Conservation (phyloP, 2,797 vertebrate genomes). For the Sebastes vulpes region DNA sequence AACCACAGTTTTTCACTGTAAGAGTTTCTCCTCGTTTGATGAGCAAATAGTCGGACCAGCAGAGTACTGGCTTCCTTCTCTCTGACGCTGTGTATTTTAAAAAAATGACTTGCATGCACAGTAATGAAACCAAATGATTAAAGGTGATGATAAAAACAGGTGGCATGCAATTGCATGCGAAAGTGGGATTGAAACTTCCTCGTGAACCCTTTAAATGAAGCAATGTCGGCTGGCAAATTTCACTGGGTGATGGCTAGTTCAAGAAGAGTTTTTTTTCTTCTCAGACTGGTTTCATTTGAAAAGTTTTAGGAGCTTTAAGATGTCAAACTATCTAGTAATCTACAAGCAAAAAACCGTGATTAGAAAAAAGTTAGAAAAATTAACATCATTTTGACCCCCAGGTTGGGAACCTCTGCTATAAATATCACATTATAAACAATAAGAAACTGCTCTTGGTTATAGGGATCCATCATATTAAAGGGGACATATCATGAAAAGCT, state of each 20-base stretch:
- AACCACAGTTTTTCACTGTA: conserved; percentile 28
- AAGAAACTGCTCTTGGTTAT: background rate
- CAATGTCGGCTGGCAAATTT: background rate
- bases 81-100: background rate
- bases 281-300: background rate
- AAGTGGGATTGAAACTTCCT: background rate
- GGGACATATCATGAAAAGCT: too few species aligned
- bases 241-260: background rate
- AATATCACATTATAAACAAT: background rate
- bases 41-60: conserved; percentile 5
- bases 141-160: background rate
- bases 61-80: background rate
- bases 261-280: background rate
- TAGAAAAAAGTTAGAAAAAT: background rate
- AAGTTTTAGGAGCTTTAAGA: background rate
- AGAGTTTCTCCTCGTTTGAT: conserved; percentile 65
- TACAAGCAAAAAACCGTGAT: background rate
- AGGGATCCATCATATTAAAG: background rate
- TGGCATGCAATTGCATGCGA: background rate
- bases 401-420: background rate
- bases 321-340: background rate
- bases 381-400: background rate
- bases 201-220: background rate
- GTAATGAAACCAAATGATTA: background rate
- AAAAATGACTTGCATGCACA: background rate